A percentile compares a stretch with the other conserved stretches of the same genome.
These are phyloP conservation scores for Idaea biselata DNA, from an alignment of 2,888 invertebrate genomes.

Conservation along the genomic window DNA sequence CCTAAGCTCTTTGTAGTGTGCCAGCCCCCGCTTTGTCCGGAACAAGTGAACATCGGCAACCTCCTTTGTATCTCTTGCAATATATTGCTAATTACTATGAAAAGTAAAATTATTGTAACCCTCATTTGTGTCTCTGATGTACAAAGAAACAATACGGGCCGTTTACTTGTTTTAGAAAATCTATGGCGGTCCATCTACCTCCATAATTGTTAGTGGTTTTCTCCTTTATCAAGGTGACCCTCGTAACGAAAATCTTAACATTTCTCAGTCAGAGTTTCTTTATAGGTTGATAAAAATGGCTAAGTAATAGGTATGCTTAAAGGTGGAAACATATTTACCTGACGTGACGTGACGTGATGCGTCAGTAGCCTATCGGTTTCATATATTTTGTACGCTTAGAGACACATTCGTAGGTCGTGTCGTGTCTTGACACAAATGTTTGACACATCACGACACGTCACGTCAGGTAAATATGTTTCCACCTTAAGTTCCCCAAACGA, in stretches of 20 bases:
- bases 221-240: background rate
- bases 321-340: too few species aligned
- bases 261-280: too few species aligned
- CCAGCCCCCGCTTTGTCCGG: slow-evolving; percentile 56
- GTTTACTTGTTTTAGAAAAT: background rate
- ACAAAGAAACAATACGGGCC: background rate
- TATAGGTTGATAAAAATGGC: too few species aligned
- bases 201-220: background rate
- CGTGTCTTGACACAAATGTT: too few species aligned
- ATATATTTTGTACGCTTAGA: too few species aligned
- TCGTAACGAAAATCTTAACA: too few species aligned
- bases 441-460: too few species aligned
- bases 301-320: too few species aligned
- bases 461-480: too few species aligned
- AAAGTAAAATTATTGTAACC: slow-evolving; percentile 52
- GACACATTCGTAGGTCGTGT: too few species aligned
- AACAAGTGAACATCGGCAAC: slow-evolving; percentile 55
- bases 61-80: slow-evolving; percentile 67
- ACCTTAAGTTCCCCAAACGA: slow-evolving; percentile 4
- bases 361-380: too few species aligned
- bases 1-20: slow-evolving; percentile 74
- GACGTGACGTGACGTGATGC: too few species aligned
- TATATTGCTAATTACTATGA: slow-evolving; percentile 74
- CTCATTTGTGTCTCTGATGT: slow-evolving; percentile 17
- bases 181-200: background rate